A percentile compares a stretch with the other conserved stretches of the same genome.
Evolutionary conservation across 2,888 invertebrate species (phyloP).

Genomic region (Hypselothyrea guttata): DNA sequence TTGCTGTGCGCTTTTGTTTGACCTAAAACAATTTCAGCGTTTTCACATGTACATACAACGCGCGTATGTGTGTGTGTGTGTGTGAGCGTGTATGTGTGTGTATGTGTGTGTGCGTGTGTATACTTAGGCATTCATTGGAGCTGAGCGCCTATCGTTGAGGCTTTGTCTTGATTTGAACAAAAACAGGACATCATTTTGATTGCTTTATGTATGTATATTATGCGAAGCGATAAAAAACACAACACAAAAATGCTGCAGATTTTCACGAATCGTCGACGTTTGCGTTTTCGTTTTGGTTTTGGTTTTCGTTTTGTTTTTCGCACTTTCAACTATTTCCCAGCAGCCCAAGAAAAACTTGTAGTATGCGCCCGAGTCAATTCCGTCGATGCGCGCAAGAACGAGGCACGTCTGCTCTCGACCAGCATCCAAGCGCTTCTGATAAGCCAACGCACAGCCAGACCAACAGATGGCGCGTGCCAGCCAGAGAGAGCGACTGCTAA

Average conservation of each 20-base stretch:
- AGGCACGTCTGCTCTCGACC: constrained; percentile 58
- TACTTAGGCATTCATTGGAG: constrained; percentile 49
- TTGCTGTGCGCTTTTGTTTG: constrained; percentile 56
- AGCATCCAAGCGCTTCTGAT: constrained; percentile 73
- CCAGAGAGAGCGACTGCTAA: background rate
- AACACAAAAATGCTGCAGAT: constrained; percentile 27
- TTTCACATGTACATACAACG: constrained; percentile 4
- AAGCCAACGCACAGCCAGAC: constrained; percentile 52
- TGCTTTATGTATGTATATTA: constrained; percentile 37
- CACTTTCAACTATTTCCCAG: constrained; percentile 47
- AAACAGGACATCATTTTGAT: constrained; percentile 29
- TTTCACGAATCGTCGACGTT: constrained; percentile 34
- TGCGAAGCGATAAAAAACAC: background rate
- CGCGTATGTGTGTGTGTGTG: constrained; percentile 14
- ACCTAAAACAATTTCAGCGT: constrained; percentile 65
- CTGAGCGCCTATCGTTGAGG: constrained; percentile 19
- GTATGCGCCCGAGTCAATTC: constrained; percentile 2
- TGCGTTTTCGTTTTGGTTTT: too few species aligned
- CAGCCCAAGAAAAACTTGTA: constrained; percentile 1
- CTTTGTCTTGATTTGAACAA: constrained; percentile 36
- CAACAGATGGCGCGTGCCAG: constrained; percentile 29
- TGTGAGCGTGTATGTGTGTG: constrained; percentile 21
- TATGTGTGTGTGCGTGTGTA: constrained; percentile 30
- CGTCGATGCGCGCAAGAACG: constrained; percentile 18
- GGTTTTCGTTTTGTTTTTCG: too few species aligned